phyloP scores from a whole-genome alignment of 2,113 vertebrate species.

The Arothron firmamentum region DNA sequence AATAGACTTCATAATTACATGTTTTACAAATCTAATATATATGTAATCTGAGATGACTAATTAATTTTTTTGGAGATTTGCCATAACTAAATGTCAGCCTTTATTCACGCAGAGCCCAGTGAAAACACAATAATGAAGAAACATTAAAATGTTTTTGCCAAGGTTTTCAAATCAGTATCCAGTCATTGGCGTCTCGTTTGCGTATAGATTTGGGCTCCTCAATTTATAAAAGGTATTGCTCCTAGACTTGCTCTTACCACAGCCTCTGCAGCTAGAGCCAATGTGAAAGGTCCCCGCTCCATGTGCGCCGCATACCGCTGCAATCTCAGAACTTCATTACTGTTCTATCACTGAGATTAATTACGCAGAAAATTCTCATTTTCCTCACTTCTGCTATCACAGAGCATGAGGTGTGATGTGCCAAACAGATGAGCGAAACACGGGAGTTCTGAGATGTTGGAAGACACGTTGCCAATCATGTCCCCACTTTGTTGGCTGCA shows the following conservation, averaged over 20 bases:
- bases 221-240: constrained; percentile 24
- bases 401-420: constrained; percentile 31
- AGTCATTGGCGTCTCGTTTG: constrained; percentile 48
- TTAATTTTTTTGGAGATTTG: constrained; percentile 69
- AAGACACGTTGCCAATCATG: neutral
- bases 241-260: neutral
- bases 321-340: constrained; percentile 59
- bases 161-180: constrained; percentile 38
- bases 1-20: constrained; percentile 53
- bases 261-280: constrained; percentile 40
- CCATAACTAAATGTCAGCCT: constrained; percentile 57
- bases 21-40: constrained; percentile 58
- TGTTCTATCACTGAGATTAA: constrained; percentile 58
- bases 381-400: constrained; percentile 49
- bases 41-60: constrained; percentile 59
- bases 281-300: constrained; percentile 20
- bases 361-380: constrained; percentile 65
- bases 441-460: neutral
- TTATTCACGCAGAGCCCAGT: constrained; percentile 21
- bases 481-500: neutral
- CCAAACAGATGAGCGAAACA: constrained; percentile 33
- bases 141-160: constrained; percentile 44
- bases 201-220: constrained; percentile 33
- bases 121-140: constrained; percentile 49
- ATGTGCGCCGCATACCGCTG: constrained; percentile 20